Conservation (phyloP, 2,113 vertebrate species). For the Oryzias woworae region DNA sequence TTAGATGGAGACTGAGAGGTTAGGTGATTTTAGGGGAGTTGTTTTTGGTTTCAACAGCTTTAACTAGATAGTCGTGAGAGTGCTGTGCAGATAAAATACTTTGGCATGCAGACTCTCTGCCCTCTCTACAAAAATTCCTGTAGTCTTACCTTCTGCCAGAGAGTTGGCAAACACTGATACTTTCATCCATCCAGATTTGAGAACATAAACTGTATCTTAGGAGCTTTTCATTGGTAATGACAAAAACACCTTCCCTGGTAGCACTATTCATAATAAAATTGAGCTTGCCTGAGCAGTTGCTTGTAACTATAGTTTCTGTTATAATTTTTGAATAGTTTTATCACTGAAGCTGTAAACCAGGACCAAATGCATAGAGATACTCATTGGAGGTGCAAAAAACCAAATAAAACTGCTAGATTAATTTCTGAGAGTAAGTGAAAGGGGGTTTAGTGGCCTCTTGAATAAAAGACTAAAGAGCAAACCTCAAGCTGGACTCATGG, state of each 20-base stretch:
- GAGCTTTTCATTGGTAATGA: constrained; percentile 20
- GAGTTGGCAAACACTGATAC: constrained; percentile 12
- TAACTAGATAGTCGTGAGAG: constrained; percentile 13
- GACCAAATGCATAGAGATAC: constrained; percentile 69
- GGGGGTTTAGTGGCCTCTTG: constrained; percentile 6
- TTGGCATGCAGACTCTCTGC: constrained; percentile 6
- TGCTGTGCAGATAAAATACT: background rate
- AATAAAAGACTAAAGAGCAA: constrained; percentile 11
- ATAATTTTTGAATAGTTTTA: constrained; percentile 32
- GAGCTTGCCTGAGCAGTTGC: constrained; percentile 42
- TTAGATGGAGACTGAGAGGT: constrained; percentile 11
- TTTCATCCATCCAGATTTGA: background rate
- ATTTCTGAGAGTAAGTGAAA: background rate
- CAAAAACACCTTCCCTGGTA: constrained; percentile 16
- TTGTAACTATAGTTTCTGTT: constrained; percentile 49
- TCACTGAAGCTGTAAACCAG: constrained; percentile 53
- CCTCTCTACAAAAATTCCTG: constrained; percentile 4
- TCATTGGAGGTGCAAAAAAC: constrained; percentile 36
- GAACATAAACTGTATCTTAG: constrained; percentile 29
- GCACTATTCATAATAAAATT: constrained; percentile 43
- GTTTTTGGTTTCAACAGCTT: constrained; percentile 20
- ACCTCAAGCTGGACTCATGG: constrained; percentile 16
- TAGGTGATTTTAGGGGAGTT: constrained; percentile 13
- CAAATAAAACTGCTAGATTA: no score
- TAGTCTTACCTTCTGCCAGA: background rate